These are phyloP conservation scores for Subacronicta megacephala DNA, from an alignment of 2,888 invertebrate genomes.

Conservation along the genomic window DNA sequence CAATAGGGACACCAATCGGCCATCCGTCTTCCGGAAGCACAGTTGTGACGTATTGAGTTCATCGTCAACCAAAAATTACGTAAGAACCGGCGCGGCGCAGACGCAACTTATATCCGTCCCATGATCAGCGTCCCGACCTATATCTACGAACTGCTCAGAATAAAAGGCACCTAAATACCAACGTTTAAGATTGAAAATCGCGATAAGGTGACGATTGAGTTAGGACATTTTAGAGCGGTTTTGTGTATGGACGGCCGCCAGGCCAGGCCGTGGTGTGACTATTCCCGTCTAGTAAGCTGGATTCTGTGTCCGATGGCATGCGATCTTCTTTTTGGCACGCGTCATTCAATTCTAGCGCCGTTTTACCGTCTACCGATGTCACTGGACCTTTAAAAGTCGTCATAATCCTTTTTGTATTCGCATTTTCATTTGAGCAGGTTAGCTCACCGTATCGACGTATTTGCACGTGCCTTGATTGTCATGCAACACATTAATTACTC, in stretches of 20 bases:
- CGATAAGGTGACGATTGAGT: constrained; percentile 64
- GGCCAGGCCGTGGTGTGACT: constrained; percentile 87
- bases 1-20: constrained; percentile 69
- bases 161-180: constrained; percentile 71
- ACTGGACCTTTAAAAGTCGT: constrained; percentile 39
- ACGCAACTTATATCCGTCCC: constrained; percentile 84
- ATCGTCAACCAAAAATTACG: constrained; percentile 85
- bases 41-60: constrained; percentile 85
- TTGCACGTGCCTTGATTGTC: constrained; percentile 59
- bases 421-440: constrained; percentile 36
- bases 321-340: constrained; percentile 77
- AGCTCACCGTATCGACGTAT: constrained; percentile 37
- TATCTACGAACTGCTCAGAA: constrained; percentile 59
- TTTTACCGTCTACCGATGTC: constrained; percentile 60
- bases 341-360: constrained; percentile 79
- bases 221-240: constrained; percentile 69
- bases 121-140: constrained; percentile 62
- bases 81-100: constrained; percentile 82
- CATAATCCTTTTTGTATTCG: constrained; percentile 21
- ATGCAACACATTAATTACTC: constrained; percentile 58
- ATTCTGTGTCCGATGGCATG: constrained; percentile 78
- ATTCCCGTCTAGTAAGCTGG: constrained; percentile 87
- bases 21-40: constrained; percentile 84
- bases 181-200: constrained; percentile 75
- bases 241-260: constrained; percentile 84